Evolutionary conservation across 2,888 invertebrate genomes (phyloP), one percentile per base, ranked within the genome.

Genomic region (Caenorhabditis parvicauda): DNA sequence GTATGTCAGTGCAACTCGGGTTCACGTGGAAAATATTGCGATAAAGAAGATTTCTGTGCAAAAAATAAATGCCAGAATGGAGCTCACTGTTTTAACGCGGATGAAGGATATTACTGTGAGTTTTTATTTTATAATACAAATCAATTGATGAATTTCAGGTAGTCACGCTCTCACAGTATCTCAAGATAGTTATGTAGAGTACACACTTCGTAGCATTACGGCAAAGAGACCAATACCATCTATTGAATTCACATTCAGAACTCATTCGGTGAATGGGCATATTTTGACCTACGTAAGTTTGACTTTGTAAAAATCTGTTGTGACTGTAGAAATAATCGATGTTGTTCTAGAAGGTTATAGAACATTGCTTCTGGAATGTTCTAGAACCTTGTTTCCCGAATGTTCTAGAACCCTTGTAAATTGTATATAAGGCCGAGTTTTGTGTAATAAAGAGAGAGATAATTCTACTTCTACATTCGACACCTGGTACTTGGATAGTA

Each of bases 31-130:
- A 37, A 35, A 22, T 50, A 57, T 5, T 79, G 79, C 48, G 70
- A 73, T 24, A 55, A 64, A 45, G 56, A 62, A 9, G 74, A 78
- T 38, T 70, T 55, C 45, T 79, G 79, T 49, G 54, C 60, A 12
- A 60, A 62, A 12, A 45, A 59, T 3, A 63, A 65, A 3, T 76
- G 76, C 45, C 67, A 71, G n/a, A 45, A 45, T n/a, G 64, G 62
- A 3, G 59, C 70, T 2, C 55, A 35, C 14, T 77, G 76, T 54
- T 51, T 66, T 29, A 76, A 73, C 43, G 51, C 68, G 0, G 62
- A 70, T 22, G 67, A 70, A 37, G 77, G 76, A 29, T 72, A 58
- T 47, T 63, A 71, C 21, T 78, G 77, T 72, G 41, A 64, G 60
- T 43, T 39, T 7, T 2, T 45, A 32, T 22, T 9, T 22, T 56